phyloP scores from a whole-genome alignment of 1,140 invertebrate genomes.

The Amphibalanus amphitrite region DNA sequence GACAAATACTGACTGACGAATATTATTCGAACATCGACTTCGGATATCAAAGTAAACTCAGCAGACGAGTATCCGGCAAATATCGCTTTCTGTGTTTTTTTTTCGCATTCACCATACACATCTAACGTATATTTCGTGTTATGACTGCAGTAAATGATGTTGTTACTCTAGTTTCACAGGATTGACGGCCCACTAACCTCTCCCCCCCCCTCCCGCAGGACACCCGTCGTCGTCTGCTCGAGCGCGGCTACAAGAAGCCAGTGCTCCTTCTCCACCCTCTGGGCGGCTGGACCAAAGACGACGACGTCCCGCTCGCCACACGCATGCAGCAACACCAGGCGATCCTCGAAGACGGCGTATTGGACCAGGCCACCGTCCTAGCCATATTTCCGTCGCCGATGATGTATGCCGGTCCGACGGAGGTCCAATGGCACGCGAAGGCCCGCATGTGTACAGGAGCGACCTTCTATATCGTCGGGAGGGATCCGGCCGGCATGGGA shows the following conservation, averaged over 20 bases:
- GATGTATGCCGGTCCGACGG: slow-evolving; percentile 95
- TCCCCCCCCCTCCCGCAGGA: slow-evolving; percentile 33
- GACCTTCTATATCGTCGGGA: slow-evolving; percentile 96
- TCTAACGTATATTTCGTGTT: too few species aligned
- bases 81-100: too few species aligned
- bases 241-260: slow-evolving; percentile 80
- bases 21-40: too few species aligned
- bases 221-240: slow-evolving; percentile 61
- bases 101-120: too few species aligned
- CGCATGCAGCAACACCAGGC: slow-evolving; percentile 36
- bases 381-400: slow-evolving; percentile 99
- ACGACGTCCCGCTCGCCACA: slow-evolving; percentile 73
- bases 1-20: too few species aligned
- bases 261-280: slow-evolving; percentile 89
- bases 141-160: too few species aligned
- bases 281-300: slow-evolving; percentile 98
- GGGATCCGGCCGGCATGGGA: slow-evolving; percentile 93
- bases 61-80: too few species aligned
- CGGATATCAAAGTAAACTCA: too few species aligned
- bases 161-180: too few species aligned
- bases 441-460: slow-evolving; percentile 89
- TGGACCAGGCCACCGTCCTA: slow-evolving; percentile 75
- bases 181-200: too few species aligned
- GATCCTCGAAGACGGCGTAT: slow-evolving; percentile 64
- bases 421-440: slow-evolving; percentile 99